Conservation (phyloP, 1,140 invertebrate species). For the Mya arenaria region DNA sequence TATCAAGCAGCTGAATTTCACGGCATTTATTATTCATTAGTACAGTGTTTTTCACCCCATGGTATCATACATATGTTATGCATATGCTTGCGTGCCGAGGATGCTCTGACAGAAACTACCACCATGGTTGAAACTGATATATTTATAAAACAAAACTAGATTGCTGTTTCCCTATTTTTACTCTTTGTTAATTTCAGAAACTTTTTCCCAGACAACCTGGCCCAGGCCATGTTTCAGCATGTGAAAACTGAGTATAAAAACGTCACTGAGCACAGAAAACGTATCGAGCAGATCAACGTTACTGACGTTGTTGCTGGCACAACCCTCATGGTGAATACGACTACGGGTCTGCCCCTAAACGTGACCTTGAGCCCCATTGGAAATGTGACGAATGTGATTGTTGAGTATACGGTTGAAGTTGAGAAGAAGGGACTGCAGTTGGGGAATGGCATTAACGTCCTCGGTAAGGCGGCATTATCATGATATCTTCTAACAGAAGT, state of each 20-base stretch:
- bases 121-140: no score
- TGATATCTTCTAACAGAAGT: no score
- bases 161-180: no score
- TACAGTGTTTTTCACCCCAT: no score
- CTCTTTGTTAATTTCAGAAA: conserved; percentile 88
- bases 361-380: not conserved
- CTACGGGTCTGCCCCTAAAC: conserved; percentile 18
- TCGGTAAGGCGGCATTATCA: no score
- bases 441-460: conserved; percentile 81
- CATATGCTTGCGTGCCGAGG: no score
- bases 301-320: conserved; percentile 26
- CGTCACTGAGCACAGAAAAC: conserved; percentile 47
- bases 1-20: no score
- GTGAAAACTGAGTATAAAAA: conserved; percentile 71
- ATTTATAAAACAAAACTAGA: no score
- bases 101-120: no score
- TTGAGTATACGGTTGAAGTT: conserved; percentile 44
- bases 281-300: conserved; percentile 23
- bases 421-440: not conserved
- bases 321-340: conserved; percentile 31
- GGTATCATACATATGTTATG: no score
- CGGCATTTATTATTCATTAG: no score
- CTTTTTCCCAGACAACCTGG: conserved; percentile 94
- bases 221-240: conserved; percentile 87
- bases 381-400: conserved; percentile 52